Evolutionary conservation across 1,140 invertebrate species (phyloP).

Genomic region (Chrysomallon squamiferum): DNA sequence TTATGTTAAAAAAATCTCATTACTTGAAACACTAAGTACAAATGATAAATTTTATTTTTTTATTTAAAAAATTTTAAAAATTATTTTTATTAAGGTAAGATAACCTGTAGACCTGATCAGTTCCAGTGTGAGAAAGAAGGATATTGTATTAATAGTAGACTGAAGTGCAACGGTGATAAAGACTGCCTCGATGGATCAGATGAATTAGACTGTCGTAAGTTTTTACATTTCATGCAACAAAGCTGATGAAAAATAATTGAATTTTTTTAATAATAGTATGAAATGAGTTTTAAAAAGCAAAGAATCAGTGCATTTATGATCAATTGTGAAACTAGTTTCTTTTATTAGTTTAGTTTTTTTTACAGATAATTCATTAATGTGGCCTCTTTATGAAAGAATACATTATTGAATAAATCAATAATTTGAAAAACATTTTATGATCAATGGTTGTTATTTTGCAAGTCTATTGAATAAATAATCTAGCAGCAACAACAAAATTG

Average conservation of each 20-base stretch:
- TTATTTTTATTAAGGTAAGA: slow-evolving; percentile 26
- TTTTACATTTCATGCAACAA: slow-evolving; percentile 1
- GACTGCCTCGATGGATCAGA: slow-evolving; percentile 89
- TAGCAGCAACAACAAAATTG: no score
- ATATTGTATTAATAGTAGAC: slow-evolving; percentile 88
- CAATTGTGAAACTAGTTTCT: neutral
- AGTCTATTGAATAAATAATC: no score
- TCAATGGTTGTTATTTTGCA: no score
- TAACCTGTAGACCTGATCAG: slow-evolving; percentile 61
- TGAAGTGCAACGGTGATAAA: slow-evolving; percentile 89
- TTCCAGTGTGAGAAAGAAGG: slow-evolving; percentile 62
- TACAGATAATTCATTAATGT: no score
- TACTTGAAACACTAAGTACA: no score
- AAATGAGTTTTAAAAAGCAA: neutral
- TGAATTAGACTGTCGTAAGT: slow-evolving; percentile 49
- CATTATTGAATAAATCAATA: no score
- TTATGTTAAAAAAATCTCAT: no score
- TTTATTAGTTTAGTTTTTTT: no score
- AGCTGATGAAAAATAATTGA: neutral
- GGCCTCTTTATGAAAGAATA: no score
- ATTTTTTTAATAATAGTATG: neutral
- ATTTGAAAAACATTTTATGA: no score
- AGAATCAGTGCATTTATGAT: neutral
- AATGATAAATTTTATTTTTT: no score
- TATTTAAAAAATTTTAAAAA: no score